Base-by-base conservation (phyloP, 2,888 invertebrate species). In the Carterocephalus palaemon region DNA sequence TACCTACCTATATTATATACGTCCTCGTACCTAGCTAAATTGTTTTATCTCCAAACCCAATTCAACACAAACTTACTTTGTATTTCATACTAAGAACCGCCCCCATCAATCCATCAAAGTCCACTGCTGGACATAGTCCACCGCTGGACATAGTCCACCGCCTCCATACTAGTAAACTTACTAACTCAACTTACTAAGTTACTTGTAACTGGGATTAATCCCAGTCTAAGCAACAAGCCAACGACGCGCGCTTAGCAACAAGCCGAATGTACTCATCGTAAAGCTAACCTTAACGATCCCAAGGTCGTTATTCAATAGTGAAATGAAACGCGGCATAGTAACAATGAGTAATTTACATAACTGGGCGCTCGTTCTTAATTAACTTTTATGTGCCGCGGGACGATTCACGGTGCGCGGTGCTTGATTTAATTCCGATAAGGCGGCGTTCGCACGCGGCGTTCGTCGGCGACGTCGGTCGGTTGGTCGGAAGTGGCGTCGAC, bases 301-400 rank as follows among this genome's bases (percentile, higher is more conserved):
- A 52, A 50, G 52, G 52, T 49, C 47, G 46, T 26, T 17, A 20
- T 24, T 48, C 38, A 36, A 38, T 52, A 55, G 55, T 53, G 59
- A 59, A 59, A 59, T 57, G 53, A 50, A 52, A 52, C 50, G 59
- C 62, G 61, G 72, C 78, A 65, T 78, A 65, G 80, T 74, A 79
- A 81, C 81, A 80, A 70, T 69, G 66, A 54, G 51, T 62, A 56
- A 71, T 77, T 78, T 75, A 66, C 76, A 77, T 77, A 74, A 74
- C 67, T 66, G 65, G 65, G 64, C 63, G 56, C 59, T 60, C 64
- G 63, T 59, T 64, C 64, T 67, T 75, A 74, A 76, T 77, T 75
- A 71, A 70, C 63, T 70, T 65, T 73, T 64, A 64, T 51, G 51
- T 64, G 58, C 62, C 56, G 60, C 60, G 59, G 59, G 59, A 59